Base-by-base conservation (phyloP, 2,113 vertebrate species). In the Phoxinus phoxinus region DNA sequence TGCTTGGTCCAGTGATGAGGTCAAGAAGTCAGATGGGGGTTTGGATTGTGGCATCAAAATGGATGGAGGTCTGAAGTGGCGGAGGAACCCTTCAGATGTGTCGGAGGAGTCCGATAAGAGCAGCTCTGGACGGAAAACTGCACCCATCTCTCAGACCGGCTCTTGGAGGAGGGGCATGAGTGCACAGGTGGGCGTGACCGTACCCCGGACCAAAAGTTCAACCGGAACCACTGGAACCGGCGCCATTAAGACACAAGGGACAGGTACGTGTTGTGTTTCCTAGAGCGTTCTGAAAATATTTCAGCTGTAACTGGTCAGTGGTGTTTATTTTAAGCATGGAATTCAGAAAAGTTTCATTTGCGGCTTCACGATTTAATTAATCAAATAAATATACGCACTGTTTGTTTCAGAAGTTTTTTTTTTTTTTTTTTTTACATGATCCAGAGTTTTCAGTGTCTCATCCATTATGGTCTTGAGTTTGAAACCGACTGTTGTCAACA, bases 81-180 rank as follows among this genome's bases (percentile, higher is more conserved):
- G 96, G 74, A 94, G 96, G 88, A 98, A 98, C 87, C 95, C 97
- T 67, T 98, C 97, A 0, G 97, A 99, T 80, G 92, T 98, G 85
- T 98, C 97, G 0, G 98, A 99, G 2, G 97, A 99, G 92, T 98
- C 97, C 0, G 98, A 99, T 91, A 99, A 97, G 89, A 96, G 97
- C 85, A 93, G 94, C 10, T 97, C 97, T 0, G 96, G 96, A 58
- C 95, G 96, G 91, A 98, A 96, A 94, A 96, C 94, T 59, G 86
- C 96, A 0, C 94, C 95, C 23, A 92, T 97, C 93, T 96, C 97
- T 0, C 97, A 98, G 93, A 99, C 98, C 0, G 98, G 97, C 85
- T 99, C 98, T 2, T 99, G 98, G 98, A 94, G 98, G 90, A 93
- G 97, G 73, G 98, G 98, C 92, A 97, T 99, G 97, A 98, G 95